Percentiles rank a stretch among this genome's conserved stretches.
Conservation (phyloP, 2,113 vertebrate species). For the Daboia siamensis region DNA sequence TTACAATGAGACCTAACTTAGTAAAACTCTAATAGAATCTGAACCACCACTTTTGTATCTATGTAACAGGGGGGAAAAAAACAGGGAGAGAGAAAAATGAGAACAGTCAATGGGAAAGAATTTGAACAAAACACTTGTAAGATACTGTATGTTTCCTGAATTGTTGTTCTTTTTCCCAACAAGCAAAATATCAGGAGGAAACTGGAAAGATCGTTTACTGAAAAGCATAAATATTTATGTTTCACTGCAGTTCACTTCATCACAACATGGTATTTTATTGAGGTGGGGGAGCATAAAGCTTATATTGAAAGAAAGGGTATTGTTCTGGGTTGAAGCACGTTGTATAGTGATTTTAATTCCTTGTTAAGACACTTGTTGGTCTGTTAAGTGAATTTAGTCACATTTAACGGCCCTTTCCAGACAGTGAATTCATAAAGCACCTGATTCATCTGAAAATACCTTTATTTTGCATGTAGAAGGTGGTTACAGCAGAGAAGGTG, state of each 20-base stretch:
- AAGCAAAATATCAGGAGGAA: conserved; percentile 42
- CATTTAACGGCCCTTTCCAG: too few relatives aligned
- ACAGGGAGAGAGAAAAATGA: neutral
- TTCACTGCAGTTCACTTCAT: neutral
- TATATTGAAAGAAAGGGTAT: conserved; percentile 1
- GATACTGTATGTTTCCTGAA: neutral
- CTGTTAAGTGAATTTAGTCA: too few relatives aligned
- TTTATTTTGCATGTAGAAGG: too few relatives aligned
- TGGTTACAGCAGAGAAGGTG: too few relatives aligned
- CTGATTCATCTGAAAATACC: too few relatives aligned
- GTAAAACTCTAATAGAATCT: neutral
- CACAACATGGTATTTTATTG: conserved; percentile 17
- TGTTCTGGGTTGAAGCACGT: too few relatives aligned
- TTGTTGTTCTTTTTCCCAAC: conserved; percentile 17
- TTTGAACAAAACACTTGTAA: neutral
- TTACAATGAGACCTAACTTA: neutral
- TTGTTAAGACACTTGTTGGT: too few relatives aligned
- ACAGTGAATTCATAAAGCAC: too few relatives aligned
- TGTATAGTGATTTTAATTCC: too few relatives aligned
- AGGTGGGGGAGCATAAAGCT: conserved; percentile 1
- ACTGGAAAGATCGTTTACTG: conserved; percentile 4
- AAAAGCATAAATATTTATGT: neutral
- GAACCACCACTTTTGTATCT: neutral
- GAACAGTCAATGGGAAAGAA: neutral
- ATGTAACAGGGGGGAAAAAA: neutral